phyloP scores from a whole-genome alignment of 2,888 invertebrate genomes.

The Mesorhabditis spiculigera region DNA sequence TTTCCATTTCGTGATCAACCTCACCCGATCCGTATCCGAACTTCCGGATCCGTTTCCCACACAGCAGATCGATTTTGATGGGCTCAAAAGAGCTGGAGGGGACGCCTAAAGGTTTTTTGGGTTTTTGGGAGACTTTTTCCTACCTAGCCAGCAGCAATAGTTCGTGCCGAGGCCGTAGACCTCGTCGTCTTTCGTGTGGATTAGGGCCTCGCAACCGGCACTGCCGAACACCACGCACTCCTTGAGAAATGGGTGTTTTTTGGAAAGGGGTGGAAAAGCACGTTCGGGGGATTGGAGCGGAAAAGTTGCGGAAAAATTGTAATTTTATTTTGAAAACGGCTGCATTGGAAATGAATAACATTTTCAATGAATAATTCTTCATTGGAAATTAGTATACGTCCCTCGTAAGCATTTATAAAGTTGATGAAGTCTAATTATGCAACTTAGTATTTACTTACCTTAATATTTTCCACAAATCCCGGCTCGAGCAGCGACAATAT shows the following conservation, averaged over 20 bases:
- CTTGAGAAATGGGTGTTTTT: not conserved
- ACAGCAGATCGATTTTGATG: conserved; percentile 13
- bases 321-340: too few species aligned
- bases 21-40: conserved; percentile 66
- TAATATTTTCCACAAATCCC: conserved; percentile 63
- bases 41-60: conserved; percentile 11
- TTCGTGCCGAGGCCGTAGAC: conserved; percentile 68
- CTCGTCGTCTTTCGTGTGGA: conserved; percentile 66
- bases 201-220: conserved; percentile 67
- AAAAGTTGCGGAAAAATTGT: too few species aligned
- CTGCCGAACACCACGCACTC: conserved; percentile 46
- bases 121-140: not conserved
- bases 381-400: too few species aligned
- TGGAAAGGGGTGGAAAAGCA: too few species aligned
- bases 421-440: too few species aligned
- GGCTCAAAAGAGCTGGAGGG: conserved; percentile 11
- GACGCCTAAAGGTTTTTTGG: not conserved
- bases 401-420: too few species aligned
- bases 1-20: not conserved
- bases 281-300: too few species aligned
- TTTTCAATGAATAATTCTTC: too few species aligned
- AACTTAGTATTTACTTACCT: too few species aligned
- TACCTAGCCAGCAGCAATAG: conserved; percentile 66
- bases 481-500: conserved; percentile 66
- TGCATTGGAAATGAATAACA: too few species aligned